A percentile compares a stretch with the other conserved stretches of the same genome.
Conservation (phyloP, 2,888 invertebrate species). For the Nemapogon koenigi region DNA sequence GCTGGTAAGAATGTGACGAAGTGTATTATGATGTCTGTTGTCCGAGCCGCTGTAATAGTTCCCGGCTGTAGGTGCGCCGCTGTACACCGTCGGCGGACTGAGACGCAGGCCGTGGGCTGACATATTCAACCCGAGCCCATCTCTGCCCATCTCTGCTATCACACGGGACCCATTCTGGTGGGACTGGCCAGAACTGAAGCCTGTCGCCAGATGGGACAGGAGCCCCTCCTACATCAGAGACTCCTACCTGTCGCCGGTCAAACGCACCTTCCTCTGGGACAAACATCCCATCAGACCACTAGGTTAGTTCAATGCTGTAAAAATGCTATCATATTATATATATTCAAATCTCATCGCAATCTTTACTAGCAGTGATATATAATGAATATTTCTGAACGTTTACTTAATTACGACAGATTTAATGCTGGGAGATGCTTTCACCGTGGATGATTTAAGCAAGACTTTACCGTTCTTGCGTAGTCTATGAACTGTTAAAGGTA, state of each 20-base stretch:
- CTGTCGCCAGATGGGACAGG: slow-evolving; percentile 74
- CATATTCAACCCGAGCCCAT: slow-evolving; percentile 81
- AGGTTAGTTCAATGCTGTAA: slow-evolving; percentile 68
- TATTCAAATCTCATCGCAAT: neutral
- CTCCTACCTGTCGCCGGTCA: slow-evolving; percentile 90
- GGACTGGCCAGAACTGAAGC: slow-evolving; percentile 81
- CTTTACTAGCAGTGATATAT: neutral
- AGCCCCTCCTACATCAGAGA: slow-evolving; percentile 82
- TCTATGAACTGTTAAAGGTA: slow-evolving; percentile 52
- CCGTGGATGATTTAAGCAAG: slow-evolving; percentile 54
- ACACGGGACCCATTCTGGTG: slow-evolving; percentile 92
- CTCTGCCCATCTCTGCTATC: slow-evolving; percentile 79
- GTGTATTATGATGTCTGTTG: slow-evolving; percentile 30
- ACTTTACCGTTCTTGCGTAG: slow-evolving; percentile 58
- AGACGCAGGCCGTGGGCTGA: slow-evolving; percentile 68
- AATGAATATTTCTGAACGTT: neutral
- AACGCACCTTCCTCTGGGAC: slow-evolving; percentile 90
- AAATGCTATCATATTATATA: neutral
- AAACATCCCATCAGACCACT: slow-evolving; percentile 90
- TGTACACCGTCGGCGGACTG: slow-evolving; percentile 72
- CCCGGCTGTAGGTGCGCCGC: slow-evolving; percentile 69
- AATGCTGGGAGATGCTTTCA: slow-evolving; percentile 53
- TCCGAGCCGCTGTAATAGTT: slow-evolving; percentile 17
- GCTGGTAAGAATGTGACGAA: neutral
- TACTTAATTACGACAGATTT: slow-evolving; percentile 48